A percentile compares a stretch with the other conserved stretches of the same genome.
Conservation (phyloP, 2,113 vertebrate species). For the Hemiscyllium ocellatum region DNA sequence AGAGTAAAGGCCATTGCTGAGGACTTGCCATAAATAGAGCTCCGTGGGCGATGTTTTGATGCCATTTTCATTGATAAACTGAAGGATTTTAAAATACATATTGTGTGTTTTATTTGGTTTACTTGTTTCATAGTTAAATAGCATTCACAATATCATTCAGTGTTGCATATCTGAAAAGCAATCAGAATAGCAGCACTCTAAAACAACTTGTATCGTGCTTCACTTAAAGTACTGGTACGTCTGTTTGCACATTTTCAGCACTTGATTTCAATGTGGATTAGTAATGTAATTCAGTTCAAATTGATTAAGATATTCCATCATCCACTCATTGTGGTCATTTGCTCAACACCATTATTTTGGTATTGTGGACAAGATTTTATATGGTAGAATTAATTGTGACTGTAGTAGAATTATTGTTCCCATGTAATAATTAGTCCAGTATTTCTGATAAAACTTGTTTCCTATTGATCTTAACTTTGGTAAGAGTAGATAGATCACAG, state of each 20-base stretch:
- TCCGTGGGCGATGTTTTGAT: not conserved
- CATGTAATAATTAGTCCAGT: not conserved
- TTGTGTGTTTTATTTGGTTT: not conserved
- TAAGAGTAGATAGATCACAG: not conserved
- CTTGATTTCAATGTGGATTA: not conserved
- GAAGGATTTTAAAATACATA: not conserved
- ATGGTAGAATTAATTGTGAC: not conserved
- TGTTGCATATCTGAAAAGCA: not conserved
- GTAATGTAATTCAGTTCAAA: not conserved
- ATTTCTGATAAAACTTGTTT: not conserved
- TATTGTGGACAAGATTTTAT: not conserved
- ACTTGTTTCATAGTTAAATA: not conserved
- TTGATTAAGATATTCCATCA: not conserved
- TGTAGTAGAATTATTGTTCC: not conserved
- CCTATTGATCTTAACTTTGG: not conserved
- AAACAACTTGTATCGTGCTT: not conserved
- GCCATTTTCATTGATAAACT: not conserved
- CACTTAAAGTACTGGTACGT: not conserved
- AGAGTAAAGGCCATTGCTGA: too few species aligned
- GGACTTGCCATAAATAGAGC: not conserved
- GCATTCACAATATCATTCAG: not conserved
- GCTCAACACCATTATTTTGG: not conserved
- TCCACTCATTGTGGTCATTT: not conserved
- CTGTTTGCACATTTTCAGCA: not conserved
- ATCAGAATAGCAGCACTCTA: not conserved